Percentiles rank a stretch among this genome's conserved stretches.
Evolutionary conservation across 1,140 invertebrate species (phyloP).

Genomic region (Epicauta chinensis): DNA sequence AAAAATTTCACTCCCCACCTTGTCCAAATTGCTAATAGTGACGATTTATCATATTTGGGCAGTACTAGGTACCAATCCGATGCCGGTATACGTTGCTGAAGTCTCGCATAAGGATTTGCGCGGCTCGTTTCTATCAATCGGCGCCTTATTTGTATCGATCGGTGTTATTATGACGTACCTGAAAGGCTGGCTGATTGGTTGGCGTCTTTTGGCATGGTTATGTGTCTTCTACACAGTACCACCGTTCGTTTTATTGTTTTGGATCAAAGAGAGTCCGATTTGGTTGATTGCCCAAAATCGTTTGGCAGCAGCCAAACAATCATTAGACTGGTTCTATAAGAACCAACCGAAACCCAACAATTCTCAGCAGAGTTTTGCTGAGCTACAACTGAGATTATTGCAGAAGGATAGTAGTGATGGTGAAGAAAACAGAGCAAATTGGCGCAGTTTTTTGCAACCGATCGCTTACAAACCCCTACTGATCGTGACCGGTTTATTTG

Average conservation of each 20-base stretch:
- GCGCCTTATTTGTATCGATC: constrained; percentile 27
- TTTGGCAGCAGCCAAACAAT: constrained; percentile 45
- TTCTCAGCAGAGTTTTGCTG: constrained; percentile 19
- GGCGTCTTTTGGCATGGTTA: constrained; percentile 50
- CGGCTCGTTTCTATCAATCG: constrained; percentile 44
- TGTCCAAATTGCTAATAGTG: background rate
- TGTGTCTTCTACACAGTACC: constrained; percentile 47
- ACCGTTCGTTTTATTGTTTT: constrained; percentile 47
- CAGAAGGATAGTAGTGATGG: constrained; percentile 41
- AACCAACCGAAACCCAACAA: constrained; percentile 26
- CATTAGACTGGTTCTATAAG: constrained; percentile 43
- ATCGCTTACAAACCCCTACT: constrained; percentile 52
- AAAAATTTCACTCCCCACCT: constrained; percentile 28
- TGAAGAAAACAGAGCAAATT: constrained; percentile 27
- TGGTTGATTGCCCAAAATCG: constrained; percentile 51
- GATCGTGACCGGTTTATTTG: constrained; percentile 48
- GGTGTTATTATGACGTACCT: constrained; percentile 52
- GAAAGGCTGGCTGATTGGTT: constrained; percentile 49
- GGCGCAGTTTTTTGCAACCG: constrained; percentile 40
- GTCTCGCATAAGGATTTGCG: constrained; percentile 52
- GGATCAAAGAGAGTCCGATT: constrained; percentile 60
- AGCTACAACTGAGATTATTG: constrained; percentile 37
- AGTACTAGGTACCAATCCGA: constrained; percentile 52
- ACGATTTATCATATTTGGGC: constrained; percentile 10
- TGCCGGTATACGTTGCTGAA: constrained; percentile 57